Conservation (phyloP, 1,140 invertebrate genomes). For the Aphelinus atriplicis region DNA sequence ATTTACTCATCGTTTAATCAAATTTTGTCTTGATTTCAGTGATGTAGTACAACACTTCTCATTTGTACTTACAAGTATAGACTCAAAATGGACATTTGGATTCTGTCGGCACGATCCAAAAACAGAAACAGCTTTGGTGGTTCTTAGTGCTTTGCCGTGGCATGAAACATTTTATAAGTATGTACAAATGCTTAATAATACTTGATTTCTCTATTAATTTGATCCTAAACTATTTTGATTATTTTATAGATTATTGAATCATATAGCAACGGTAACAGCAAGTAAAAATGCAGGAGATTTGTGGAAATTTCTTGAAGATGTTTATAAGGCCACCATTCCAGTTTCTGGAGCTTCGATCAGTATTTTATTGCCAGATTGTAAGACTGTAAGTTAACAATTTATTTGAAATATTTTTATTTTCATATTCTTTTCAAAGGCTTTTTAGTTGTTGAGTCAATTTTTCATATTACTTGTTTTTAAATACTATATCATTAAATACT, state of each 20-base stretch:
- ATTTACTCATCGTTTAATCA: not conserved
- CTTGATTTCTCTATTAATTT: constrained; percentile 15
- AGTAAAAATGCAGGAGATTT: constrained; percentile 65
- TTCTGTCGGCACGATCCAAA: constrained; percentile 92
- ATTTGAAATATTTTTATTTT: constrained; percentile 12
- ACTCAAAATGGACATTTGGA: constrained; percentile 96
- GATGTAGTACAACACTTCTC: constrained; percentile 85
- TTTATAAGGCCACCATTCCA: constrained; percentile 72
- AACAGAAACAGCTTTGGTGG: constrained; percentile 78
- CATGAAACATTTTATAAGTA: constrained; percentile 94
- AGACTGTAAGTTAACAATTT: constrained; percentile 51
- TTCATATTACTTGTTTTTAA: not conserved
- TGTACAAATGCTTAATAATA: constrained; percentile 49
- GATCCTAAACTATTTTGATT: constrained; percentile 23
- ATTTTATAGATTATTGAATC: constrained; percentile 67
- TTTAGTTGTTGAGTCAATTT: not conserved
- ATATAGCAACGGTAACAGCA: constrained; percentile 70
- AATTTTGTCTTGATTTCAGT: constrained; percentile 61
- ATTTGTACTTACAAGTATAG: constrained; percentile 91
- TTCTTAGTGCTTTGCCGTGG: constrained; percentile 91
- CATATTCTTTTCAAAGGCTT: constrained; percentile 17
- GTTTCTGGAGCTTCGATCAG: constrained; percentile 60
- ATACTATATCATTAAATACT: constrained; percentile 8
- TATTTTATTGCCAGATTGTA: constrained; percentile 59
- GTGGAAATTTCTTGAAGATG: constrained; percentile 73